Conservation (phyloP, 2,113 vertebrate genomes). For the Cinclus mexicanus region DNA sequence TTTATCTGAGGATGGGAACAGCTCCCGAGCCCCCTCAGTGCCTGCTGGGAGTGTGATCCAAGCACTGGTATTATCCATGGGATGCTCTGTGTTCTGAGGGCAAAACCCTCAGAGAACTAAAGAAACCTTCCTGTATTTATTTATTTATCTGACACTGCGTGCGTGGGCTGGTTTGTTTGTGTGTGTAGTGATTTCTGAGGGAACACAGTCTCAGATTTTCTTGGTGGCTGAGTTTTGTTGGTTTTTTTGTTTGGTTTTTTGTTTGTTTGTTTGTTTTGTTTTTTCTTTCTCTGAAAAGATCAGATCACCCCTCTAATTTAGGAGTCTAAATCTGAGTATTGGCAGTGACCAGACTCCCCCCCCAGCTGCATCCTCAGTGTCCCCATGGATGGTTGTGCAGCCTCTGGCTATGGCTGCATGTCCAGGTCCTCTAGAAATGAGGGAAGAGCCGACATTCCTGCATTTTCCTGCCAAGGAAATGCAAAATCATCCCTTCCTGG, state of each 20-base stretch:
- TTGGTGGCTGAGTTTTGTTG: not conserved
- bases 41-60: not conserved
- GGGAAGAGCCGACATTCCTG: not conserved
- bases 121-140: not conserved
- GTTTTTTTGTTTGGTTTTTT: not conserved
- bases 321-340: not conserved
- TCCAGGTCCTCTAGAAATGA: not conserved
- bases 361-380: not conserved
- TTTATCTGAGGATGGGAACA: not conserved
- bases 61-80: not conserved
- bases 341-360: not conserved
- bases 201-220: not conserved
- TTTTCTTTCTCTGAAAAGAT: not conserved
- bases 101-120: not conserved
- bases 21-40: rapidly evolving
- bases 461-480: not conserved
- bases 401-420: not conserved
- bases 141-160: not conserved
- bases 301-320: not conserved
- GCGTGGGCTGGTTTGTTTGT: not conserved
- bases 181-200: not conserved
- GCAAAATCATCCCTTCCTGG: not conserved
- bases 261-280: not conserved
- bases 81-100: not conserved
- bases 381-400: rapidly evolving